phyloP scores from a whole-genome alignment of 2,888 invertebrate genomes.

The Argyra leucocephala region DNA sequence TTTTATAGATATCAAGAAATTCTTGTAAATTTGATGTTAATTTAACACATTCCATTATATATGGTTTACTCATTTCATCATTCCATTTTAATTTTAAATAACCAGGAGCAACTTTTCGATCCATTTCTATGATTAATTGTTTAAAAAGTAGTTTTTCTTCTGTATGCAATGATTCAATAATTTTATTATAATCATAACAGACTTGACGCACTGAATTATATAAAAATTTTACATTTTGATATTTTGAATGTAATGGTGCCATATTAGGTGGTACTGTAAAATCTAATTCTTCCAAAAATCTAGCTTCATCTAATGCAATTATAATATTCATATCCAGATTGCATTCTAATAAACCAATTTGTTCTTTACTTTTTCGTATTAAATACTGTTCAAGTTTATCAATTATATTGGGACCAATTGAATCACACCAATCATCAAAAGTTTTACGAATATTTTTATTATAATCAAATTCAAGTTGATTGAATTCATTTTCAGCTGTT shows the following conservation, averaged over 20 bases:
- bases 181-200: conserved; percentile 67
- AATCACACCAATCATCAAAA: conserved; percentile 50
- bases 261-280: conserved; percentile 62
- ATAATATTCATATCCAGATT: conserved; percentile 64
- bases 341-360: conserved; percentile 61
- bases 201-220: conserved; percentile 64
- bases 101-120: conserved; percentile 64
- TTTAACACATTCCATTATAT: conserved; percentile 59
- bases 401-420: conserved; percentile 52
- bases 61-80: conserved; percentile 60
- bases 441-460: conserved; percentile 45
- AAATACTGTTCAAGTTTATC: conserved; percentile 58
- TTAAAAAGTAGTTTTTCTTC: conserved; percentile 70
- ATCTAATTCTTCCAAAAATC: conserved; percentile 61
- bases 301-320: conserved; percentile 61
- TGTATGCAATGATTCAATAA: conserved; percentile 62
- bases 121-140: conserved; percentile 54
- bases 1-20: conserved; percentile 73
- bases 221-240: conserved; percentile 51
- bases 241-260: conserved; percentile 53
- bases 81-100: conserved; percentile 64
- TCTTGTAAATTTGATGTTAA: conserved; percentile 63
- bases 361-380: conserved; percentile 56
- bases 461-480: conserved; percentile 31
- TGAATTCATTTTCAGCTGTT: conserved; percentile 48